Base-by-base conservation (phyloP, 2,113 vertebrate species). In the Sciurus niger region DNA sequence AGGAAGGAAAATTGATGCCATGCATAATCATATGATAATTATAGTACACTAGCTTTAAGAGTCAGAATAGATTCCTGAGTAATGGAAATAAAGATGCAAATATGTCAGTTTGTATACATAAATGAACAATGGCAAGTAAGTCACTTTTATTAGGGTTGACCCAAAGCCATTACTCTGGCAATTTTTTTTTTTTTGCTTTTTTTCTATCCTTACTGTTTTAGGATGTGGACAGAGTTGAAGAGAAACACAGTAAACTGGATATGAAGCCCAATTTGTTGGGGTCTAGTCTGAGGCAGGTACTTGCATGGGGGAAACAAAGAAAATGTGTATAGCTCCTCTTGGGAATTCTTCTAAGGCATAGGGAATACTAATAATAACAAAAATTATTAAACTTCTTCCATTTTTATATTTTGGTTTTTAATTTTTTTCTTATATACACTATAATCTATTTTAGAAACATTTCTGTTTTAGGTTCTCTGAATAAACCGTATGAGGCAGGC, bases 1-100 rank as follows among this genome's bases (percentile, higher is more conserved):
- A 73, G 87, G 76, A 90, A 87, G 78, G 77, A 82, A 93, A 91
- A 97, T 91, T 96, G 94, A 96, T 96, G 95, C n/a, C 78, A 89
- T 6, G 46, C 9, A 90, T 92, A 97, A 96, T 95, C 72, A 17
- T 88, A 83, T 67, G 74, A 88, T 96, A 96, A 79, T 73, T 34
- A 25, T 43, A 90, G 53, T 55, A 85, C 30, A 70, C 55, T 60
- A 65, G 48, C 55, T 93, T 92, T 65, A 68, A 93, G 73, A 95
- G 93, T 94, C 60, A 76, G 72, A 74, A 89, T 96, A 43, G 51
- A 67, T 92, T 95, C 6, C 58, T 78, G 51, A 87, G 55, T 93
- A 73, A 94, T 80, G 14, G 60, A 93, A 96, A 95, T 70, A 43
- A 91, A 87, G 79, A 84, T 68, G 48, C 58, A 79, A 93, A 93